phyloP scores from a whole-genome alignment of 1,140 invertebrate genomes.

The Globodera ellingtonae region DNA sequence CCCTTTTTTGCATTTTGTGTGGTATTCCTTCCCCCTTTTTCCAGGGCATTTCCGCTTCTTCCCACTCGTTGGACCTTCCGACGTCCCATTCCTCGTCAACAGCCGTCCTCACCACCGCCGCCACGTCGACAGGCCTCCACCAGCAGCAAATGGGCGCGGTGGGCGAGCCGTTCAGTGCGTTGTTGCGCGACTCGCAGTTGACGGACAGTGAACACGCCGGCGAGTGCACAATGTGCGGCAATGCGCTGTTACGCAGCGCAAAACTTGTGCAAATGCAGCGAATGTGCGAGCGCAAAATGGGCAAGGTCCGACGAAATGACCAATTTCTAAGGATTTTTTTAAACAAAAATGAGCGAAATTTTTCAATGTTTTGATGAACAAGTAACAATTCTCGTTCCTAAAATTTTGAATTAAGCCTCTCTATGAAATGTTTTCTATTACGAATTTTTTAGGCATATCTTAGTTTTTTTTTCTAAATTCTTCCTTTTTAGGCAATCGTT shows the following conservation, averaged over 20 bases:
- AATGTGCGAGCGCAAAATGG: slow-evolving; percentile 22
- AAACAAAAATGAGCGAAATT: no score
- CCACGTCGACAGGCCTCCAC: not conserved
- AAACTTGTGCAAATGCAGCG: slow-evolving; percentile 25
- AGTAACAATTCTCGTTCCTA: no score
- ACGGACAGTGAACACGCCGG: not conserved
- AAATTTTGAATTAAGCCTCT: no score
- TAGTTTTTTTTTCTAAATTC: slow-evolving; percentile 3
- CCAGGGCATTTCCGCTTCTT: no score
- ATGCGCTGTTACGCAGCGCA: slow-evolving; percentile 3
- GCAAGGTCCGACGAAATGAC: slow-evolving; percentile 17
- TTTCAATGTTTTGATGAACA: no score
- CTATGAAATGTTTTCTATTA: not conserved
- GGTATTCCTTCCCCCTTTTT: no score
- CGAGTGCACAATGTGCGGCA: slow-evolving; percentile 10
- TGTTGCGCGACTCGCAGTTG: slow-evolving; percentile 26
- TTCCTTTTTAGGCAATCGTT: slow-evolving; percentile 20
- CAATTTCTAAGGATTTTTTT: no score
- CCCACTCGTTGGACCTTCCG: no score
- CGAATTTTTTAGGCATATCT: not conserved
- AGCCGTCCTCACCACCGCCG: not conserved
- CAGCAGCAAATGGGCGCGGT: no score
- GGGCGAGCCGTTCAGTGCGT: not conserved
- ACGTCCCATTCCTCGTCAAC: not conserved
- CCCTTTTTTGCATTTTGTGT: no score